phyloP scores from a whole-genome alignment of 1,140 invertebrate species.

The Saccostrea glomerata region DNA sequence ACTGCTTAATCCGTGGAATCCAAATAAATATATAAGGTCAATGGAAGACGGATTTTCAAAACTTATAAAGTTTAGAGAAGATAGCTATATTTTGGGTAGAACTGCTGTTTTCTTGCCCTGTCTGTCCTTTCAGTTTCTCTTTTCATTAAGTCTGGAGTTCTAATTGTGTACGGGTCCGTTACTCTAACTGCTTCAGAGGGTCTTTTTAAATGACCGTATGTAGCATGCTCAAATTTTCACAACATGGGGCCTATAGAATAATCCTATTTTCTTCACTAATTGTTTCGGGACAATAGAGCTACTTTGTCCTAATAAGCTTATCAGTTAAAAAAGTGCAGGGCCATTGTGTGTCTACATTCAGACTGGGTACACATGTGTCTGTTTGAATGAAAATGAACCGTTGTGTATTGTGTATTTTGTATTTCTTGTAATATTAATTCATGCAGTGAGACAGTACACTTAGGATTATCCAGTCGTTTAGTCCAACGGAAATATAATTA shows the following conservation, averaged over 20 bases:
- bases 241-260: conserved; percentile 35
- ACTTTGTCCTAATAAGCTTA: conserved; percentile 38
- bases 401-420: background rate
- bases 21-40: too few relatives aligned
- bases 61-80: too few relatives aligned
- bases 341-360: conserved; percentile 21
- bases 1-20: too few relatives aligned
- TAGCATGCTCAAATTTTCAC: conserved; percentile 12
- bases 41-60: too few relatives aligned
- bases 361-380: conserved; percentile 32
- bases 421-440: background rate
- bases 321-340: conserved; percentile 35
- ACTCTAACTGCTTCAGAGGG: conserved; percentile 3
- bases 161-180: background rate
- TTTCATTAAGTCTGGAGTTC: background rate
- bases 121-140: background rate
- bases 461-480: conserved; percentile 29
- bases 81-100: too few relatives aligned
- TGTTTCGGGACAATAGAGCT: conserved; percentile 28
- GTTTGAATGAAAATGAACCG: conserved; percentile 30
- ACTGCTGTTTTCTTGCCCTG: too few relatives aligned
- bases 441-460: background rate
- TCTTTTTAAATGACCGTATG: conserved; percentile 24
- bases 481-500: conserved; percentile 27
- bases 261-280: conserved; percentile 38